Conservation (phyloP, 2,113 vertebrate genomes). For the Agelaius phoeniceus region DNA sequence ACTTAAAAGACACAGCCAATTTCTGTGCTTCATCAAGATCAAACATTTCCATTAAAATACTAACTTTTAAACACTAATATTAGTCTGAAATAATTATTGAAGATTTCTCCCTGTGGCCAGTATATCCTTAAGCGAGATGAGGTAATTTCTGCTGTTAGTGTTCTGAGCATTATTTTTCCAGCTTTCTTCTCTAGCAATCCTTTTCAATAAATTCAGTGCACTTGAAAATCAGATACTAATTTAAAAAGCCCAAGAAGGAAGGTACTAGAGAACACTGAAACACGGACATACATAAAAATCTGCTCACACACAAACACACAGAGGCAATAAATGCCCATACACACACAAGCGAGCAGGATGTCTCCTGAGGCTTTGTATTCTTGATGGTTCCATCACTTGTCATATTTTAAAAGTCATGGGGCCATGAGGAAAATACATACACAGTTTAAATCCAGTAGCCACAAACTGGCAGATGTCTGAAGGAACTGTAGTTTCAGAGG, state of each 20-base stretch:
- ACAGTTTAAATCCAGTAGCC: background rate
- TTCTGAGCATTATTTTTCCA: background rate
- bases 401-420: background rate
- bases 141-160: constrained; percentile 42
- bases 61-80: constrained; percentile 60
- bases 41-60: constrained; percentile 63
- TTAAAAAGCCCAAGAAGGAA: background rate
- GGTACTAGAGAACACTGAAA: background rate
- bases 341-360: background rate
- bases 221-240: constrained; percentile 43
- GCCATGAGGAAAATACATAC: background rate
- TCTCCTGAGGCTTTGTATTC: background rate
- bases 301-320: background rate
- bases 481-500: background rate
- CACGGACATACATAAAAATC: background rate
- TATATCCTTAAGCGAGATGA: background rate
- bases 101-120: background rate
- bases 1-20: constrained; percentile 39
- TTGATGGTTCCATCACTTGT: background rate
- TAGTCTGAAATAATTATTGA: constrained; percentile 65
- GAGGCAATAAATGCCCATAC: accelerated
- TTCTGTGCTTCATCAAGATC: constrained; percentile 38
- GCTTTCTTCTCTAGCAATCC: background rate
- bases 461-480: background rate
- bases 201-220: background rate